Evolutionary conservation across 2,113 vertebrate species (phyloP).

Genomic region (Lontra canadensis): DNA sequence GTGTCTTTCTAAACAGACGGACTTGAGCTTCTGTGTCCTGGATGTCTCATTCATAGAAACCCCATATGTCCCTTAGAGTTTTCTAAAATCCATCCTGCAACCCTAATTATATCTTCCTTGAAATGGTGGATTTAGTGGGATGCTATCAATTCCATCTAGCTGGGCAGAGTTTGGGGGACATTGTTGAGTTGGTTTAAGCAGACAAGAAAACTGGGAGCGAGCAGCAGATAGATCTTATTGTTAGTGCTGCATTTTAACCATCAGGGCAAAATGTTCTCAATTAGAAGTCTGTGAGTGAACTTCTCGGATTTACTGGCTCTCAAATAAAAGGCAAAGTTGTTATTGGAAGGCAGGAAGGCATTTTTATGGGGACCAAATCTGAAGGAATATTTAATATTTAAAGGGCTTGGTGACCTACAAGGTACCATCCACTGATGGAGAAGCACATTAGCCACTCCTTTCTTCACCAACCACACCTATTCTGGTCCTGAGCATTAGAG

Average conservation of each 20-base stretch:
- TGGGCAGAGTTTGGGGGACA: not conserved
- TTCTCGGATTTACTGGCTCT: not conserved
- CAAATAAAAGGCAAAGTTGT: not conserved
- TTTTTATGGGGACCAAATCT: not conserved
- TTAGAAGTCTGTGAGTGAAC: not conserved
- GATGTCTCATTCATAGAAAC: not conserved
- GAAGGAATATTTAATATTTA: not conserved
- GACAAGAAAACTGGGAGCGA: not conserved
- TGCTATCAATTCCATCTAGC: not conserved
- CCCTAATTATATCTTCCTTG: not conserved
- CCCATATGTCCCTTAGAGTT: not conserved
- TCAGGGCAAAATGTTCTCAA: not conserved
- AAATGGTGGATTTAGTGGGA: not conserved
- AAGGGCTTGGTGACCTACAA: not conserved
- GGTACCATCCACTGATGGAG: fast-evolving
- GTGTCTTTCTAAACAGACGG: not conserved
- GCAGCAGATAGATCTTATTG: not conserved
- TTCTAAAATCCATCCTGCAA: not conserved
- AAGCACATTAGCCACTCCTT: no score
- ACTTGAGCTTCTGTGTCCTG: not conserved
- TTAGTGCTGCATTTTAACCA: not conserved
- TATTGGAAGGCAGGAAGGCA: not conserved
- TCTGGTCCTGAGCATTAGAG: not conserved
- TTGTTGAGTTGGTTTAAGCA: not conserved
- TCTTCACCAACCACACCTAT: no score